Evolutionary conservation across 2,888 invertebrate species (phyloP), one percentile per base, ranked within the genome.

Genomic region (Melanotus villosus): DNA sequence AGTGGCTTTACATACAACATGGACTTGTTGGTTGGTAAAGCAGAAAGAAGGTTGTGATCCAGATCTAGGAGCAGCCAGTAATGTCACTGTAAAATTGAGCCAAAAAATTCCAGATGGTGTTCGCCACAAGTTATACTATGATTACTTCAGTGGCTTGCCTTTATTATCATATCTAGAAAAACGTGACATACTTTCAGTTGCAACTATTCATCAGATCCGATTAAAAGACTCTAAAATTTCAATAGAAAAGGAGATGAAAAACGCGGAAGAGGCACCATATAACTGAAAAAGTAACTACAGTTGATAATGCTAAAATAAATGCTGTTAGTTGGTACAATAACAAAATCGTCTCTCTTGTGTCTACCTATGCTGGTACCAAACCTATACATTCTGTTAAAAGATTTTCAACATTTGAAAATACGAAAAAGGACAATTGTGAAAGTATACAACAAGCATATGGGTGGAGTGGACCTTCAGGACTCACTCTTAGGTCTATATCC

Each of bases 41-140:
- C 7, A 21, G 6, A 14, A 60, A 63, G 10, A 14, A 60, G 62
- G 10, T 36, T 36, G 9, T 36, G 2, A 26, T 26, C 74, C 73
- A 50, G 74, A 76, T 73, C 45, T 78, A 30, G 75, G 76, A 14
- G 69, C 74, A 9, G 73, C 71, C 47, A 67, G 74, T 36, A 76
- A 76, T 58, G 72, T 78, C 19, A 76, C 78, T 41, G 72, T 77
- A 14, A 52, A 76, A 26, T 54, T 77, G 12, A 45, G 70, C 45
- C 64, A 71, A 60, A 38, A 41, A 34, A 73, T 79, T 54, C 76
- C 76, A 14, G 47, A 66, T 43, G 59, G 70, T 26, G 36, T 68
- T 30, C 70, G 75, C 62, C 71, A 74, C 60, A 70, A 68, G 54
- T 34, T 79, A 7, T 78, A 73, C 58, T 77, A 71, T 59, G 74